These are phyloP conservation scores for Atta colombica DNA, from an alignment of 1,140 invertebrate genomes.

Conservation along the genomic window DNA sequence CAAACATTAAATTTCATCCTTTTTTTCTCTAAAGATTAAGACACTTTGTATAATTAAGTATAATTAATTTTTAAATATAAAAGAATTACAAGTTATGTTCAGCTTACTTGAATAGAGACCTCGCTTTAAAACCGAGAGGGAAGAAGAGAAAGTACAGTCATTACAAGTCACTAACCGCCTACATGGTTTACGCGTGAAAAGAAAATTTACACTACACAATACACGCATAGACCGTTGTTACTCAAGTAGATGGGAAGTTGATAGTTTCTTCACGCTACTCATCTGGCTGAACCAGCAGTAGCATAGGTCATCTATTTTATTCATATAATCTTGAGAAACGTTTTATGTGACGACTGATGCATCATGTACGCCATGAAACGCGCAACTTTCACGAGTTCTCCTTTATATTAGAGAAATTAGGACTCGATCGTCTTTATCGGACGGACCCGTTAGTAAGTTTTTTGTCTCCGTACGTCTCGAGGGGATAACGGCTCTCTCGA, in stretches of 20 bases:
- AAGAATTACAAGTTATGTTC: not conserved
- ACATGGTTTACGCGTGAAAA: constrained; percentile 27
- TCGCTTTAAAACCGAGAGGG: not conserved
- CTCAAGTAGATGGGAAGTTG: not conserved
- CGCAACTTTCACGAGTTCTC: constrained; percentile 29
- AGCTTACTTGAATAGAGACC: not conserved
- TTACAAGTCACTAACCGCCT: constrained; percentile 25
- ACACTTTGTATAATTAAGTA: not conserved
- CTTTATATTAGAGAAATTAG: constrained; percentile 47
- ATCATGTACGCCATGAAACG: not conserved
- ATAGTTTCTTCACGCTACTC: constrained; percentile 14
- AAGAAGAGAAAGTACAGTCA: not conserved
- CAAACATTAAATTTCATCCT: not conserved
- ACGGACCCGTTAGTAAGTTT: constrained; percentile 24
- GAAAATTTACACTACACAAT: constrained; percentile 29
- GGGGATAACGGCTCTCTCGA: constrained; percentile 48
- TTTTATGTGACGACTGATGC: not conserved
- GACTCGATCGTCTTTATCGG: constrained; percentile 42
- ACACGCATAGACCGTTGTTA: constrained; percentile 1
- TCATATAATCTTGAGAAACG: constrained; percentile 14
- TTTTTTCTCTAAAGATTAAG: not conserved
- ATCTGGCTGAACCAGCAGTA: constrained; percentile 4
- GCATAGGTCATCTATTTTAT: constrained; percentile 17
- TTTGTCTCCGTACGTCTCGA: constrained; percentile 32
- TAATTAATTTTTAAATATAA: not conserved